These are phyloP conservation scores for Drosophila bocqueti DNA, from an alignment of 1,140 invertebrate species.

Conservation along the genomic window DNA sequence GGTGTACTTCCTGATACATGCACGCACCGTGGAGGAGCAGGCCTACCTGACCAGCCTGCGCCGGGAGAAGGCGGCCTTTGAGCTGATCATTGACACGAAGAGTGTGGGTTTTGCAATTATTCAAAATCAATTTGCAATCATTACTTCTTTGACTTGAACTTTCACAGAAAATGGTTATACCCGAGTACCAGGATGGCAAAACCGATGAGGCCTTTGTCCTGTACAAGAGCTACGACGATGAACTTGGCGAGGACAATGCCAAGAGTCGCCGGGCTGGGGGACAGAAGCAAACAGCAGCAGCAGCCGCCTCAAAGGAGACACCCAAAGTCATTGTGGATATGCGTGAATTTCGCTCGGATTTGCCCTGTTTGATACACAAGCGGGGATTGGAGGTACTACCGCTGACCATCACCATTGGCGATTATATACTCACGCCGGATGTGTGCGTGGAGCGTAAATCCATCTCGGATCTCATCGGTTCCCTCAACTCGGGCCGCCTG, in stretches of 20 bases:
- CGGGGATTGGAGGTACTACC: conserved; percentile 97
- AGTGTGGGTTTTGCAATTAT: conserved; percentile 87
- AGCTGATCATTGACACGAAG: conserved; percentile 95
- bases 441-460: conserved; percentile 99
- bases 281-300: conserved; percentile 16
- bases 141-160: conserved; percentile 28
- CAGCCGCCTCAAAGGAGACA: conserved; percentile 63
- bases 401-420: conserved; percentile 95
- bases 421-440: conserved; percentile 98
- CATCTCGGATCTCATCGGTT: conserved; percentile 98
- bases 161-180: conserved; percentile 94
- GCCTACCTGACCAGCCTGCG: conserved; percentile 95
- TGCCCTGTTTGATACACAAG: conserved; percentile 97
- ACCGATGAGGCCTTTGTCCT: conserved; percentile 89
- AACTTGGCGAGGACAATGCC: conserved; percentile 75
- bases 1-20: conserved; percentile 96
- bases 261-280: conserved; percentile 90
- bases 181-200: conserved; percentile 95
- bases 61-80: conserved; percentile 97
- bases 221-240: conserved; percentile 85
- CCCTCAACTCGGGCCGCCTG: conserved; percentile 96
- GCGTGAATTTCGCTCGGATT: conserved; percentile 98
- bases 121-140: rapidly evolving
- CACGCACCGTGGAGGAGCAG: conserved; percentile 97
- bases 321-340: conserved; percentile 97